These are phyloP conservation scores for Lasius platythorax DNA, from an alignment of 2,888 invertebrate species.

Conservation along the genomic window DNA sequence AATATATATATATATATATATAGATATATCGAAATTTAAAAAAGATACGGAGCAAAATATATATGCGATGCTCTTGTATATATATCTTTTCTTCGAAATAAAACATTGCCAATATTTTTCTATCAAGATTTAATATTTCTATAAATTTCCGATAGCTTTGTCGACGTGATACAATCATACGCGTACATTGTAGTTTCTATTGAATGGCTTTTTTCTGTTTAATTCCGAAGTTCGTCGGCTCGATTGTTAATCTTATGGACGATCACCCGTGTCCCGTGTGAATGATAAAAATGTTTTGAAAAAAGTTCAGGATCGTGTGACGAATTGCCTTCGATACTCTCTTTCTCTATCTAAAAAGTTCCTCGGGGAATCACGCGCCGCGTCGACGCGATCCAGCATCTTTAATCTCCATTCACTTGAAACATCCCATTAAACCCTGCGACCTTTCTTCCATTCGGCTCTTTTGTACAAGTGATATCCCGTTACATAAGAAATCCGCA, in stretches of 20 bases:
- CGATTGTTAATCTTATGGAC: conserved; percentile 59
- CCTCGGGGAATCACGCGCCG: conserved; percentile 11
- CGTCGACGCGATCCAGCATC: conserved; percentile 26
- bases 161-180: background rate
- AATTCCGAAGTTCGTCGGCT: background rate
- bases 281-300: conserved; percentile 46
- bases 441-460: conserved; percentile 35
- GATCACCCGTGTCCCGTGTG: conserved; percentile 58
- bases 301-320: conserved; percentile 62
- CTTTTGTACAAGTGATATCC: background rate
- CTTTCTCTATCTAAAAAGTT: conserved; percentile 33
- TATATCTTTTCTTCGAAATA: background rate
- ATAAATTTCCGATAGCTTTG: background rate
- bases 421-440: conserved; percentile 54
- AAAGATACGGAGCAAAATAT: background rate
- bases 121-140: background rate
- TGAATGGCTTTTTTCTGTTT: background rate
- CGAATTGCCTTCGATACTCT: conserved; percentile 67
- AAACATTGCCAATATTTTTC: background rate
- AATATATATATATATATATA: background rate
- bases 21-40: background rate
- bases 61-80: background rate
- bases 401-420: conserved; percentile 61
- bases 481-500: conserved; percentile 43
- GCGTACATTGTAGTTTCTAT: background rate